Conservation (phyloP, 2,797 vertebrate species). For the Orientallactaga sibirica region DNA sequence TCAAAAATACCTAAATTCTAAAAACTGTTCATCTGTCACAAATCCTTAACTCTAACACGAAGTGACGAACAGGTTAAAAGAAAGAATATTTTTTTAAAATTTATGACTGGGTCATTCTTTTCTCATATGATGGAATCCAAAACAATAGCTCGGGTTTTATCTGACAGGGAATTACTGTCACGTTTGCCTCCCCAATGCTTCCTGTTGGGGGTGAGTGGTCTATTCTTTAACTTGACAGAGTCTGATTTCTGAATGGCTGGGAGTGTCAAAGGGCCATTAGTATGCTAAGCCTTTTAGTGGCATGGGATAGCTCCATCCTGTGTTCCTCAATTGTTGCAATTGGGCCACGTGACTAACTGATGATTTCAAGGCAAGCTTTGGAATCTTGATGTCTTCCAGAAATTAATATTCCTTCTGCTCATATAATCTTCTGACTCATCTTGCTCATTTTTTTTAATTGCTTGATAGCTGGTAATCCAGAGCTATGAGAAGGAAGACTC, state of each 20-base stretch:
- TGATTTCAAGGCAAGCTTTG: conserved; percentile 79
- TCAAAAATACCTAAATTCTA: conserved; percentile 55
- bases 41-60: conserved; percentile 52
- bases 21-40: conserved; percentile 55
- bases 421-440: conserved; percentile 54
- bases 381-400: conserved; percentile 79
- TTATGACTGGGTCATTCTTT: conserved; percentile 73
- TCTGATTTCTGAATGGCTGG: conserved; percentile 82
- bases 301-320: conserved; percentile 78
- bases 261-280: conserved; percentile 83
- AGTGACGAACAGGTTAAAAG: conserved; percentile 60
- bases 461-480: not conserved
- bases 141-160: conserved; percentile 81
- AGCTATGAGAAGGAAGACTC: not conserved
- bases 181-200: conserved; percentile 84
- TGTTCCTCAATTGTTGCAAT: conserved; percentile 72
- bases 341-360: conserved; percentile 61
- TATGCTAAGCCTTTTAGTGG: conserved; percentile 83
- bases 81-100: conserved; percentile 58
- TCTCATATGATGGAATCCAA: conserved; percentile 76
- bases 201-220: conserved; percentile 81
- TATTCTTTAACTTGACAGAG: conserved; percentile 83
- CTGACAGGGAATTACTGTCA: conserved; percentile 84
- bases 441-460: conserved; percentile 15
- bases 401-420: conserved; percentile 79